Percentiles rank a stretch among this genome's conserved stretches.
Conservation (phyloP, 2,113 vertebrate genomes). For the Gambusia affinis region DNA sequence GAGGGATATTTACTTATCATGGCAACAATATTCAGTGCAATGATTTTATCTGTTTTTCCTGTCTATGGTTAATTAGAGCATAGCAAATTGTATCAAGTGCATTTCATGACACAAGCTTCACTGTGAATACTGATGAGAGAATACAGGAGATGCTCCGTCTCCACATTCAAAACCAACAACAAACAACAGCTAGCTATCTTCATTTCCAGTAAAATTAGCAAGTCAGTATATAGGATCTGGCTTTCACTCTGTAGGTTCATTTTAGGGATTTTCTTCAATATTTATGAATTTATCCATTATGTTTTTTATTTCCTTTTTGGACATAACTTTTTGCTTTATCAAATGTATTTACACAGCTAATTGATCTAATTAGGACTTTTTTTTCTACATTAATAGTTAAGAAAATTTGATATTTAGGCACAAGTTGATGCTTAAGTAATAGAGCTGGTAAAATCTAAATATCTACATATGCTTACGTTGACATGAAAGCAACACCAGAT, state of each 20-base stretch:
- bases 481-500: background rate
- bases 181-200: background rate
- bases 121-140: constrained; percentile 65
- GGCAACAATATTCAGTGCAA: constrained; percentile 47
- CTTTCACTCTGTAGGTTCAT: background rate
- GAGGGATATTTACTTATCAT: constrained; percentile 58
- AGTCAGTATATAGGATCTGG: background rate
- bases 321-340: too few relatives aligned
- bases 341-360: too few relatives aligned
- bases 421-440: background rate
- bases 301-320: background rate
- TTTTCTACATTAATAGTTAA: background rate
- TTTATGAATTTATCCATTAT: background rate
- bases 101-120: constrained; percentile 26
- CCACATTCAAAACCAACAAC: background rate
- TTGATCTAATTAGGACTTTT: too few relatives aligned
- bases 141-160: background rate
- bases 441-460: background rate
- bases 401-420: background rate
- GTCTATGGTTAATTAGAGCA: constrained; percentile 55
- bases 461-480: background rate
- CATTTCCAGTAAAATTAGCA: background rate
- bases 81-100: constrained; percentile 41
- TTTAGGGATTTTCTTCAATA: background rate
- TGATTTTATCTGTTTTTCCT: constrained; percentile 52